Evolutionary conservation across 2,113 vertebrate genomes (phyloP).

Genomic region (Lamprotornis superbus): DNA sequence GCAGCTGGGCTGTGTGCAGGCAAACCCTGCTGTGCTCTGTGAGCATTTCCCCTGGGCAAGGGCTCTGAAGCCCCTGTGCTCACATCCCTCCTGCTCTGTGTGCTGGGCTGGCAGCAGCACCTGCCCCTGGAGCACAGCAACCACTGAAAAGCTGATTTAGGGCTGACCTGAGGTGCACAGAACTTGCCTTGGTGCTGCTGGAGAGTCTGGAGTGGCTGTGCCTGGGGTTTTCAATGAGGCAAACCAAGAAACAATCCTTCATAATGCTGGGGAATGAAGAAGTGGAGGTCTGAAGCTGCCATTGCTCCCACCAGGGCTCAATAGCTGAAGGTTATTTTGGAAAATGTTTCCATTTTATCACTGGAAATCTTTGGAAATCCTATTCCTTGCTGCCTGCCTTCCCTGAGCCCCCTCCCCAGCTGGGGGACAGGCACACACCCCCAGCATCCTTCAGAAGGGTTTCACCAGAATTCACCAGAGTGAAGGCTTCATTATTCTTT

Average conservation of each 20-base stretch:
- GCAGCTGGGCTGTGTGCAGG: not conserved
- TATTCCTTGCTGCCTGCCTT: not conserved
- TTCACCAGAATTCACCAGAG: conserved; percentile 66
- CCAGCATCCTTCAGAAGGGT: conserved; percentile 36
- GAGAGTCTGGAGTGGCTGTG: not conserved
- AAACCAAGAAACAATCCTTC: not conserved
- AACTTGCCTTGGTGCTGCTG: not conserved
- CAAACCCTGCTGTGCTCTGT: not conserved
- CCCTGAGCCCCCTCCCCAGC: not conserved
- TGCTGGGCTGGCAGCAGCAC: not conserved
- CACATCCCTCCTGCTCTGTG: not conserved
- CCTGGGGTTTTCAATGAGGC: not conserved
- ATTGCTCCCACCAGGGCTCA: not conserved
- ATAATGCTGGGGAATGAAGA: not conserved
- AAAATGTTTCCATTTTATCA: not conserved
- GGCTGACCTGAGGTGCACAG: not conserved
- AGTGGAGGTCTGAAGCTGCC: not conserved
- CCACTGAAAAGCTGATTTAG: not conserved
- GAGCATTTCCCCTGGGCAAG: not conserved
- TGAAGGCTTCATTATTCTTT: conserved; percentile 73
- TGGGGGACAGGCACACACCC: conserved; percentile 27
- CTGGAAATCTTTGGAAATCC: not conserved
- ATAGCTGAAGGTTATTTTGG: conserved; percentile 2
- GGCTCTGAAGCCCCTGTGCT: not conserved
- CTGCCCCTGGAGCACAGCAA: not conserved